Base-by-base conservation (phyloP, 2,888 invertebrate genomes). In the Escarpia spicata region DNA sequence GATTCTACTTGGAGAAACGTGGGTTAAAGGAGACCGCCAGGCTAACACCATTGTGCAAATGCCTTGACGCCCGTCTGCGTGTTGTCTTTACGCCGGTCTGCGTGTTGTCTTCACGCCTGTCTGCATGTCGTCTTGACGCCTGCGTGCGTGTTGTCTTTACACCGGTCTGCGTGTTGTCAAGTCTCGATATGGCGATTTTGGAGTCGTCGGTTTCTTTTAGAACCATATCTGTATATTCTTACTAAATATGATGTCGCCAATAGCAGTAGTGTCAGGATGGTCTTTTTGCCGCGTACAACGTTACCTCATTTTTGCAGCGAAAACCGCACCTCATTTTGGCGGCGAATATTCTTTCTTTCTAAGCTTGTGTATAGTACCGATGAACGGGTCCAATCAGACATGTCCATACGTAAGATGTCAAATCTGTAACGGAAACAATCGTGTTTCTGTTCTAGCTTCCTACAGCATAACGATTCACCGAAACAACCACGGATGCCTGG, bases 281-380 rank as follows among this genome's bases (percentile, higher is more conserved):
- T 75, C 26, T 19, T 75, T 52, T 75, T 26, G 75, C 75, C 75
- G 75, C 75, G 75, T 75, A 75, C 75, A 26, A 75, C 75, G 75
- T 75, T 75, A 75, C 75, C 75, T 75, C 75, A 75, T 75, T 75
- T 75, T 75, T 75, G 75, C 75, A 75, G 75, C 75, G 26, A 75
- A 75, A 75, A 75, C 75, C 75, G 75, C 19, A 75, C 75, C 75
- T 75, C 75, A 75, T 75, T 15, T 75, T 75, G 75, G 75, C 75
- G 26, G 2, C 75, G 75, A 1, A 15, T 6, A 4, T 26, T 75
- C 75, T 75, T 26, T 75, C 75, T 75, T 75, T 26, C 75, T 26
- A 19, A 9, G 52, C 52, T 52, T 52, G n/a, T 75, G 75, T 26
- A 26, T 75, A 6, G 8, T 52, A 52, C 75, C 6, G 6, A 75